phyloP scores from a whole-genome alignment of 2,113 vertebrate genomes.

The Drymodes brunneopygia region DNA sequence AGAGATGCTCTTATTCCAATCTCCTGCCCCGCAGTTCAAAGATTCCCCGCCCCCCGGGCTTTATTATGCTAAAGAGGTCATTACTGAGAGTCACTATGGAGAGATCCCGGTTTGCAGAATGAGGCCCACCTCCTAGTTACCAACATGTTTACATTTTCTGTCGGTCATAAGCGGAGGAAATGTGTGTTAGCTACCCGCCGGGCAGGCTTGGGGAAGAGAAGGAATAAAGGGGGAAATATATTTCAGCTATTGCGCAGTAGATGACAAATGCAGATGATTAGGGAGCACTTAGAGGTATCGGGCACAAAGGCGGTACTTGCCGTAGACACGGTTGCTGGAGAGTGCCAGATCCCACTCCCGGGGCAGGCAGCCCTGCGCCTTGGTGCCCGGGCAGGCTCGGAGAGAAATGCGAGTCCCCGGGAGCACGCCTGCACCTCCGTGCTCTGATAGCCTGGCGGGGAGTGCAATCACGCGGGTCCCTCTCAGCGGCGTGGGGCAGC shows the following conservation, averaged over 20 bases:
- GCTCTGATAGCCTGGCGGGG: neutral
- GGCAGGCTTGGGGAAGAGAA: neutral
- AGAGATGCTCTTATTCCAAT: slow-evolving; percentile 1
- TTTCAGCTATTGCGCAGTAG: neutral
- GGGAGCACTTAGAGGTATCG: neutral
- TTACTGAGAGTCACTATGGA: slow-evolving; percentile 57
- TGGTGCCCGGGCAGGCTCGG: neutral
- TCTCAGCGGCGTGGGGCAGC: neutral
- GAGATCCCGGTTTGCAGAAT: neutral
- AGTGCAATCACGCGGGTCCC: neutral
- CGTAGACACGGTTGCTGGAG: neutral
- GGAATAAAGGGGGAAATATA: neutral
- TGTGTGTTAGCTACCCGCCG: slow-evolving; percentile 23
- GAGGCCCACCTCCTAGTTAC: slow-evolving; percentile 44
- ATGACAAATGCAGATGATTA: neutral
- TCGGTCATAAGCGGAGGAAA: slow-evolving; percentile 58
- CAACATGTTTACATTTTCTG: slow-evolving; percentile 58
- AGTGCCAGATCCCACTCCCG: neutral
- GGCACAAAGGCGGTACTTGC: neutral
- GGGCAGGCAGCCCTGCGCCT: neutral
- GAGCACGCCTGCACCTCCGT: neutral
- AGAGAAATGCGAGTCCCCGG: neutral
- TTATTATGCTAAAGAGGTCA: slow-evolving; percentile 59
- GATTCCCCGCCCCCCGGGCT: slow-evolving; percentile 39
- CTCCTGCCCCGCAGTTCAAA: slow-evolving; percentile 10